phyloP scores from a whole-genome alignment of 2,888 invertebrate species.

The Calameuta filiformis region DNA sequence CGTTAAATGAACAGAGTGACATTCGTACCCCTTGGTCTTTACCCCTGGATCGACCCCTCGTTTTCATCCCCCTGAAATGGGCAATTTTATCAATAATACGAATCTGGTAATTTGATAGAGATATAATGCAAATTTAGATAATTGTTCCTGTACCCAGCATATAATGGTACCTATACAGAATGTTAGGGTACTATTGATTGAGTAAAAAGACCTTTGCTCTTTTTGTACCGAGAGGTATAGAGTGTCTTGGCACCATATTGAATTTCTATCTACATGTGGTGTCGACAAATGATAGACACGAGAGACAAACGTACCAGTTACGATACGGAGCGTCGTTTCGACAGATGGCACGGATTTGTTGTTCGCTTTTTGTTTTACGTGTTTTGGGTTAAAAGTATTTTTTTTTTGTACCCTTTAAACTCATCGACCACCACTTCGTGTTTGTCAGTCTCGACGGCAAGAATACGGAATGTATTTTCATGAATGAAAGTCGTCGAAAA shows the following conservation, averaged over 20 bases:
- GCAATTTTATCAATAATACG: constrained; percentile 66
- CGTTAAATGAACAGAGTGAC: constrained; percentile 45
- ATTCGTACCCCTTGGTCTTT: constrained; percentile 32
- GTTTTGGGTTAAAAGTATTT: background rate
- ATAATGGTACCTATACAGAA: background rate
- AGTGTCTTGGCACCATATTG: constrained; percentile 53
- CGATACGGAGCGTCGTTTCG: constrained; percentile 2
- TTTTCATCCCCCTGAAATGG: constrained; percentile 53
- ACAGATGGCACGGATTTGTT: constrained; percentile 47
- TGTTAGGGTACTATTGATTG: constrained; percentile 9
- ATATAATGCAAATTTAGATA: constrained; percentile 66
- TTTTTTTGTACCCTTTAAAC: background rate
- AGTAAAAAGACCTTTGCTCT: constrained; percentile 36
- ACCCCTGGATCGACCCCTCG: constrained; percentile 22
- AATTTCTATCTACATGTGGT: constrained; percentile 57
- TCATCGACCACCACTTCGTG: background rate
- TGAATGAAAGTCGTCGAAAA: constrained; percentile 13
- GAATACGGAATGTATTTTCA: background rate
- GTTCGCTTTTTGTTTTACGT: background rate
- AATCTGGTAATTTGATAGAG: constrained; percentile 66
- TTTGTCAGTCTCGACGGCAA: background rate
- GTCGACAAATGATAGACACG: constrained; percentile 41
- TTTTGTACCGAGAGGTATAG: constrained; percentile 40
- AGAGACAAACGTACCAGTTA: constrained; percentile 31
- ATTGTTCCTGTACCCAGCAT: constrained; percentile 56